A percentile compares a stretch with the other conserved stretches of the same genome.
phyloP scores from a whole-genome alignment of 2,113 vertebrate genomes.

The Dipodomys ordii region DNA sequence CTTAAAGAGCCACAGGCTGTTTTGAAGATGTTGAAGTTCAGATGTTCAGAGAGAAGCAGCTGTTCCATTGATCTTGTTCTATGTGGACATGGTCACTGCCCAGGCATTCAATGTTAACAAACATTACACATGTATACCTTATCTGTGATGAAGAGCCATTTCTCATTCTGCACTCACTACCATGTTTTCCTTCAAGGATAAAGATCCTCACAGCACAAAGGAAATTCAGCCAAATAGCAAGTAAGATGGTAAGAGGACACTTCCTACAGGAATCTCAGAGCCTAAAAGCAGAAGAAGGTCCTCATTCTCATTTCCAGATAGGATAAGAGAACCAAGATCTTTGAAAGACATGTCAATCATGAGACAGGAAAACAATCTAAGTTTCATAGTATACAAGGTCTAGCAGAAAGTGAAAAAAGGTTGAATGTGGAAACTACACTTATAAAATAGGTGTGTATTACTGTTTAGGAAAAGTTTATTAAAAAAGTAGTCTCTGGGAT shows the following conservation, averaged over 20 bases:
- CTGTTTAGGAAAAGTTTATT: conserved; percentile 10
- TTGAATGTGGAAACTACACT: not conserved
- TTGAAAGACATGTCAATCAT: not conserved
- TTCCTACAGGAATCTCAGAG: not conserved
- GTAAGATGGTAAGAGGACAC: not conserved
- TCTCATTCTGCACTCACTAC: not conserved
- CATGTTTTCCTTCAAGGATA: not conserved
- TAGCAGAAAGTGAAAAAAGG: not conserved
- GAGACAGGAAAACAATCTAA: not conserved
- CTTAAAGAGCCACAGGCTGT: not conserved
- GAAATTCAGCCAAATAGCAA: not conserved
- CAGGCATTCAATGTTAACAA: not conserved
- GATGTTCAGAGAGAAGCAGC: not conserved
- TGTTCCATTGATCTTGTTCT: not conserved
- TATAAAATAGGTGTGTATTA: not conserved
- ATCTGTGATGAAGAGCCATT: not conserved
- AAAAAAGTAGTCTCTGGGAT: not conserved
- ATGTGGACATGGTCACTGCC: fast-evolving
- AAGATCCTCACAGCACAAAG: not conserved
- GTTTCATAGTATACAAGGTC: not conserved
- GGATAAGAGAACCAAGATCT: not conserved
- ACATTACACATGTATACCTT: not conserved
- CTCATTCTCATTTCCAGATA: not conserved
- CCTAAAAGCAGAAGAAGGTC: not conserved
- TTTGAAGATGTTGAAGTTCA: no score